Evolutionary conservation across 2,888 invertebrate genomes (phyloP).

Genomic region (Exocentrus adspersus): DNA sequence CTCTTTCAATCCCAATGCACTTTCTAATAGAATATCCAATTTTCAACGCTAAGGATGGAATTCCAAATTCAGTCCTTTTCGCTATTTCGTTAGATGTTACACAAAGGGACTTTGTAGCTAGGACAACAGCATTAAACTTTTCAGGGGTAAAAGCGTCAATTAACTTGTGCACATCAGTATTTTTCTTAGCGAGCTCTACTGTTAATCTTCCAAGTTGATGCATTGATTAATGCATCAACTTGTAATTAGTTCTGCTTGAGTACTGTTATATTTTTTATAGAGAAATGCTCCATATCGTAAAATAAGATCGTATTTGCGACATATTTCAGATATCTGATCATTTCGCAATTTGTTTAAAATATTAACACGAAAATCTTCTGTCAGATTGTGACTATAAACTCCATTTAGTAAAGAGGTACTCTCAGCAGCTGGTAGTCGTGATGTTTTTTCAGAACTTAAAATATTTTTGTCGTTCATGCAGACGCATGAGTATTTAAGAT

Average conservation of each 20-base stretch:
- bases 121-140: conserved; percentile 26
- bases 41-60: conserved; percentile 33
- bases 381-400: conserved; percentile 17
- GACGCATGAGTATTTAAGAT: conserved; percentile 27
- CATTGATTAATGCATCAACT: too few species aligned
- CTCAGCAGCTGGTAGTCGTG: conserved; percentile 17
- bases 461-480: conserved; percentile 11
- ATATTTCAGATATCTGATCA: conserved; percentile 24
- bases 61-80: conserved; percentile 32
- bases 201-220: conserved; percentile 29
- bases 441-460: conserved; percentile 11
- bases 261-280: conserved; percentile 35
- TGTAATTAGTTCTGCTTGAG: conserved; percentile 30
- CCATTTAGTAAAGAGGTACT: conserved; percentile 30
- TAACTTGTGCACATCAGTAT: conserved; percentile 12
- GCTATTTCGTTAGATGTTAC: conserved; percentile 7
- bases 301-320: conserved; percentile 15
- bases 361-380: conserved; percentile 22
- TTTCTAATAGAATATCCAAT: conserved; percentile 36
- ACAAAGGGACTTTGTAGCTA: conserved; percentile 26
- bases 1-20: conserved; percentile 34
- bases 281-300: conserved; percentile 32
- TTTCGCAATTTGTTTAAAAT: conserved; percentile 28
- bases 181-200: conserved; percentile 16
- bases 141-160: conserved; percentile 22